A percentile compares a stretch with the other conserved stretches of the same genome.
Evolutionary conservation across 2,797 vertebrate species (phyloP).

Genomic region (Amblyraja radiata): DNA sequence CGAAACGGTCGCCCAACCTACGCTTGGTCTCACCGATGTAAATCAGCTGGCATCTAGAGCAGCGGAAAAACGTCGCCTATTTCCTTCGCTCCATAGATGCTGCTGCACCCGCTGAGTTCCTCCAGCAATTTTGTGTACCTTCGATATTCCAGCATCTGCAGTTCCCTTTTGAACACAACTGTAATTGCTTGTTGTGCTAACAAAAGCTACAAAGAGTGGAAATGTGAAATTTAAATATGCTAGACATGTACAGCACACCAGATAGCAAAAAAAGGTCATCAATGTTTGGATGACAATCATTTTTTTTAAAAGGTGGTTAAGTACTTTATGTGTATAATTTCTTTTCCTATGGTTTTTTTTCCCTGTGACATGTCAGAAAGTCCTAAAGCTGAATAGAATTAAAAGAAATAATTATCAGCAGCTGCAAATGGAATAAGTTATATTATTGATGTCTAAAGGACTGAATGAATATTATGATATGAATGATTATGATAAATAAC

Average conservation of each 20-base stretch:
- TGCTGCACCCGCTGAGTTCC: too few species aligned
- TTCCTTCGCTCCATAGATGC: too few species aligned
- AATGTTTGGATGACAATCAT: neutral
- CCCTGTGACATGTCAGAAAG: neutral
- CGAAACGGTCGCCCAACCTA: too few species aligned
- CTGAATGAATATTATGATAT: neutral
- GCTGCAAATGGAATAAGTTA: neutral
- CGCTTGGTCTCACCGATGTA: too few species aligned
- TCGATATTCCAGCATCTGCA: too few species aligned
- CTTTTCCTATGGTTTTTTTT: neutral
- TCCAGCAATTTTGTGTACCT: too few species aligned
- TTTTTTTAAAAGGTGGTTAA: neutral
- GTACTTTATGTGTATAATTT: neutral
- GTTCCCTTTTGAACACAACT: too few species aligned
- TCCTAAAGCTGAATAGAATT: neutral
- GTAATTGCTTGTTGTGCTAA: neutral
- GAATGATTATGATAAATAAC: neutral
- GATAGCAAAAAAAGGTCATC: neutral
- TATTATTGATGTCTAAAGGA: neutral
- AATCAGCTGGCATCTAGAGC: too few species aligned
- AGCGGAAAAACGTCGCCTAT: too few species aligned
- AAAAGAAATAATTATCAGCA: neutral
- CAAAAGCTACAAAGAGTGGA: neutral
- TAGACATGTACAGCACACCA: neutral
- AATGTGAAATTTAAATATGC: neutral